These are phyloP conservation scores for Syncerus caffer DNA, from an alignment of 2,797 vertebrate species.

Conservation along the genomic window DNA sequence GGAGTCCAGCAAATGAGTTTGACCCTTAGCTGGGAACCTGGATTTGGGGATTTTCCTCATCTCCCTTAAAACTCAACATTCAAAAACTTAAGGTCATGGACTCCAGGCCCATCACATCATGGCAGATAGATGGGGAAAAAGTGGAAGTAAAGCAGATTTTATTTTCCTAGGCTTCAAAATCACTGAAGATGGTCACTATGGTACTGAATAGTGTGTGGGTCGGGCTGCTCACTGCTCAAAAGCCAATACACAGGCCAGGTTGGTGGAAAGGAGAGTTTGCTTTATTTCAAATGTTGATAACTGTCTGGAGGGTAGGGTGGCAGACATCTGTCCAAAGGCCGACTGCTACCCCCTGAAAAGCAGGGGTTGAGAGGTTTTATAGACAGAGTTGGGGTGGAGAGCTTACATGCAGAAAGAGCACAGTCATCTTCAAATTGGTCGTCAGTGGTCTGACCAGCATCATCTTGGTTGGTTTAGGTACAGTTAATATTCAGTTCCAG, in stretches of 20 bases:
- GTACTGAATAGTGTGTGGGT: neutral
- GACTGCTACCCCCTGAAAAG: neutral
- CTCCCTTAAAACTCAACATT: neutral
- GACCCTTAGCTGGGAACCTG: neutral
- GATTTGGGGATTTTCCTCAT: neutral
- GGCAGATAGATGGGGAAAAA: neutral
- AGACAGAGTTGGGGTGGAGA: neutral
- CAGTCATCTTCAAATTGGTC: neutral
- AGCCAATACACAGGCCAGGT: neutral
- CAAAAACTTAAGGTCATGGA: neutral
- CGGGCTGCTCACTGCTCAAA: rapidly evolving
- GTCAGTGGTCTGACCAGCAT: neutral
- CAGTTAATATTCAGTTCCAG: neutral
- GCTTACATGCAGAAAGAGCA: neutral
- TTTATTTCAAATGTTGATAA: neutral
- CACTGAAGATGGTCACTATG: neutral
- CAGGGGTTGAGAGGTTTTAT: neutral
- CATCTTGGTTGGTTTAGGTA: neutral
- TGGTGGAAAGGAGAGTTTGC: neutral
- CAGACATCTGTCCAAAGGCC: neutral
- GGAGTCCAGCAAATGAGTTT: neutral
- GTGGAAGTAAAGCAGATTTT: neutral
- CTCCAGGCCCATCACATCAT: neutral
- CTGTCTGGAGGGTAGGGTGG: neutral
- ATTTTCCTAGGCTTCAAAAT: neutral